Percentiles rank a stretch among this genome's conserved stretches.
Evolutionary conservation across 2,113 vertebrate species (phyloP).

Genomic region (Platycercus adscitus): DNA sequence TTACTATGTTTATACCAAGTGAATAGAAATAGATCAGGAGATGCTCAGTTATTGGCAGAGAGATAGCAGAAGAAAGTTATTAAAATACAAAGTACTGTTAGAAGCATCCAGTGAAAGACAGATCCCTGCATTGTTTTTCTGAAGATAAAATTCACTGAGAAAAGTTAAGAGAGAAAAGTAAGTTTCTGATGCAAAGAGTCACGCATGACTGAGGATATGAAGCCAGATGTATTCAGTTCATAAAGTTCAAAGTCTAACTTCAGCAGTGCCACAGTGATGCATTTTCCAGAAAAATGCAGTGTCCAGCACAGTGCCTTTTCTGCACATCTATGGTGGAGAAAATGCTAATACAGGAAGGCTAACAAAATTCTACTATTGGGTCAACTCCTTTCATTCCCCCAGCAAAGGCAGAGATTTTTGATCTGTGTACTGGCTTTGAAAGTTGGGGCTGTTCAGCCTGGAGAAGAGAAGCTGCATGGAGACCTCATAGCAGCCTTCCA

Average conservation of each 20-base stretch:
- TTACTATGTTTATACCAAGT: conserved; percentile 78
- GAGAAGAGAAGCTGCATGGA: too few species aligned
- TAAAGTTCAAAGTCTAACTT: background rate
- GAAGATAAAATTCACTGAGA: conserved; percentile 84
- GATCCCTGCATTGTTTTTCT: conserved; percentile 80
- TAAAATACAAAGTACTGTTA: conserved; percentile 84
- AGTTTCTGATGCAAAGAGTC: conserved; percentile 8
- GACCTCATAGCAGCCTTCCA: too few species aligned
- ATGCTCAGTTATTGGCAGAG: conserved; percentile 73
- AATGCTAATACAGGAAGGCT: background rate
- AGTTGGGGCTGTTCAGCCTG: too few species aligned
- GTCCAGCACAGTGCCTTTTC: background rate
- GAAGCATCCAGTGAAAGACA: conserved; percentile 75
- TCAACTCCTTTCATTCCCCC: background rate
- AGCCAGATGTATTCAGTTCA: background rate
- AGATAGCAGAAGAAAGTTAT: conserved; percentile 88
- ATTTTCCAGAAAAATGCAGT: background rate
- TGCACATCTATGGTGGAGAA: background rate
- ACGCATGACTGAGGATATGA: background rate
- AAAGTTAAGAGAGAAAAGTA: conserved; percentile 41
- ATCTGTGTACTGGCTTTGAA: background rate
- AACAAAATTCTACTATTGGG: background rate
- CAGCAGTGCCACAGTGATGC: background rate
- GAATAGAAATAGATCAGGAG: conserved; percentile 80
- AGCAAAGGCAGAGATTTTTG: background rate